Percentiles rank a stretch among this genome's conserved stretches.
phyloP scores from a whole-genome alignment of 2,888 invertebrate genomes.

The Nephrotoma guestfalica region DNA sequence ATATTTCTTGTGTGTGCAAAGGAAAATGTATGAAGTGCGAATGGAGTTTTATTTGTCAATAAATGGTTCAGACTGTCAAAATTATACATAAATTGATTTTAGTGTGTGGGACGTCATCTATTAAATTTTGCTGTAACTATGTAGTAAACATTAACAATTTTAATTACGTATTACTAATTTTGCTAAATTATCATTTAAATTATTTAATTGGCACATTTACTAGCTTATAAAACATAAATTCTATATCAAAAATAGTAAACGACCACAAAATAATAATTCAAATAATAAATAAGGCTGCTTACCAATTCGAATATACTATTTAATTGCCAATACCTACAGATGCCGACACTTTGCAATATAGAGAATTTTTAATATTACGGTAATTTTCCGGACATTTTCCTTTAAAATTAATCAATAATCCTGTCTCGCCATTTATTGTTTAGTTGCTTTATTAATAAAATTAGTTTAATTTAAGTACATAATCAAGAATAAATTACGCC shows the following conservation, averaged over 20 bases:
- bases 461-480: not conserved
- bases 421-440: not conserved
- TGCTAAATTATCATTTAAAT: not conserved
- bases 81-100: not conserved
- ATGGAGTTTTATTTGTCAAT: not conserved
- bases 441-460: not conserved
- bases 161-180: not conserved
- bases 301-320: not conserved
- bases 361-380: not conserved
- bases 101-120: not conserved
- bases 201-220: not conserved
- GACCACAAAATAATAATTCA: not conserved
- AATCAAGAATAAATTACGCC: not conserved
- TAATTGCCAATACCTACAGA: not conserved
- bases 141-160: not conserved
- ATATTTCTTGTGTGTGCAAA: not conserved
- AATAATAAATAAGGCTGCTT: not conserved
- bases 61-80: not conserved
- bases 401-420: not conserved
- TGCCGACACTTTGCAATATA: not conserved
- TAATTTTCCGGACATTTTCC: not conserved
- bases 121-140: not conserved
- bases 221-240: not conserved
- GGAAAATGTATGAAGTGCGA: not conserved
- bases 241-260: not conserved